Evolutionary conservation across 2,113 vertebrate genomes (phyloP), one percentile per base, ranked within the genome.

Genomic region (Neodontobutis hainanensis): DNA sequence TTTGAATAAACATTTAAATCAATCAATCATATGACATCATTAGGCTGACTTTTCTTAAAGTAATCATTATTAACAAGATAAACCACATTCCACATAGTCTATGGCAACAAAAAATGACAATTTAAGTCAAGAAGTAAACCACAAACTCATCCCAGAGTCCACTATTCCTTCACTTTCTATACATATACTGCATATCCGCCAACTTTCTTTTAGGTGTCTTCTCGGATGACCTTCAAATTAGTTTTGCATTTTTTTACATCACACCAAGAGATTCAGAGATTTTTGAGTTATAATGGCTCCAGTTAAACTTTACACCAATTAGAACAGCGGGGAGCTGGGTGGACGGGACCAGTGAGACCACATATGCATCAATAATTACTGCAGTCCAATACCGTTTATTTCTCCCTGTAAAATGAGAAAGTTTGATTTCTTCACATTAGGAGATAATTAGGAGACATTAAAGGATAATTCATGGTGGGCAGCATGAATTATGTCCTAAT

Each of bases 391-490:
- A 12, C 19, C 16, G 45, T 43, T 32, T 19, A 47, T 61, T 49
- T 61, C 32, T 27, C 44, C 19, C 10, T 27, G 11, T 12, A 45
- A 48, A 61, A 47, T n/a, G 59, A 46, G 42, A 34, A 34, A 12
- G 11, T 47, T 61, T 47, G 59, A 61, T 47, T 61, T 34, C 27
- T n/a, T n/a, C 59, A 15, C 59, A 61, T 47, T 61, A 47, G 44
- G 19, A 47, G 59, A 61, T 61, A 46, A 47, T 61, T 60, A 60
- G 42, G 11, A n/a, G 44, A 61, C 59, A 61, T 61, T 47, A 61
- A 47, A 45, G 27, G 43, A 34, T 5, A 45, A 61, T 61, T 61
- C 44, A 35, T 12, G 19, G 44, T 34, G 57, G 11, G 58, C 43
- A 12, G 11, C 12, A 32, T 44, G 59, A 61, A 34, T 61, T 32